phyloP scores from a whole-genome alignment of 2,113 vertebrate species.

The Bothrops jararaca region DNA sequence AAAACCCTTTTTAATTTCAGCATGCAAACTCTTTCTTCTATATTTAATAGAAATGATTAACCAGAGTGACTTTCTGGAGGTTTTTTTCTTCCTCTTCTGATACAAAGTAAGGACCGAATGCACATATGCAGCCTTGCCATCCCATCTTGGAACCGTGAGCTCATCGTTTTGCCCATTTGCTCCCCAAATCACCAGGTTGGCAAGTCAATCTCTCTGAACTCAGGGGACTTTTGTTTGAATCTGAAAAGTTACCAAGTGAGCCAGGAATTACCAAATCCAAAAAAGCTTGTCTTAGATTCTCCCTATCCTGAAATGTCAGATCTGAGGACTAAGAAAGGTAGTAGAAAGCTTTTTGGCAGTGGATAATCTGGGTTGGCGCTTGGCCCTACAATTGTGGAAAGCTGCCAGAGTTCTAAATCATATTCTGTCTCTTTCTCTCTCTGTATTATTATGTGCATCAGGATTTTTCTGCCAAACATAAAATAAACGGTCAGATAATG shows the following conservation, averaged over 20 bases:
- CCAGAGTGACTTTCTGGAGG: not conserved
- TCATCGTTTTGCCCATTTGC: not conserved
- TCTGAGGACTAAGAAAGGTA: not conserved
- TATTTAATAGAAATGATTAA: constrained; percentile 19
- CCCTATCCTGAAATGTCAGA: not conserved
- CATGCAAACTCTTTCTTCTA: not conserved
- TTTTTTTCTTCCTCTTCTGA: not conserved
- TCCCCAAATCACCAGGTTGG: not conserved
- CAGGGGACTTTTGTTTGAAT: not conserved
- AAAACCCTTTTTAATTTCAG: not conserved
- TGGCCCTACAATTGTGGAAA: constrained; percentile 10
- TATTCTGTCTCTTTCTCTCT: not conserved
- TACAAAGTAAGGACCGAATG: not conserved
- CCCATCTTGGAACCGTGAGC: not conserved
- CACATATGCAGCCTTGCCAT: too few species aligned
- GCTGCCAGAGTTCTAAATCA: constrained; percentile 26
- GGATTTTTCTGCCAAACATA: constrained; percentile 27
- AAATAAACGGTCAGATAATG: constrained; percentile 2
- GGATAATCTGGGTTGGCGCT: not conserved
- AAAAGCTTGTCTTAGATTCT: not conserved
- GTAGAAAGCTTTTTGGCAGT: constrained; percentile 20
- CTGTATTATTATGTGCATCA: not conserved
- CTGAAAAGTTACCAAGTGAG: constrained; percentile 16
- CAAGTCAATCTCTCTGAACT: constrained; percentile 9
- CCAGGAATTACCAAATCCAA: constrained; percentile 17